A percentile compares a stretch with the other conserved stretches of the same genome.
Evolutionary conservation across 2,888 invertebrate genomes (phyloP).

Genomic region (Netelia melanura): DNA sequence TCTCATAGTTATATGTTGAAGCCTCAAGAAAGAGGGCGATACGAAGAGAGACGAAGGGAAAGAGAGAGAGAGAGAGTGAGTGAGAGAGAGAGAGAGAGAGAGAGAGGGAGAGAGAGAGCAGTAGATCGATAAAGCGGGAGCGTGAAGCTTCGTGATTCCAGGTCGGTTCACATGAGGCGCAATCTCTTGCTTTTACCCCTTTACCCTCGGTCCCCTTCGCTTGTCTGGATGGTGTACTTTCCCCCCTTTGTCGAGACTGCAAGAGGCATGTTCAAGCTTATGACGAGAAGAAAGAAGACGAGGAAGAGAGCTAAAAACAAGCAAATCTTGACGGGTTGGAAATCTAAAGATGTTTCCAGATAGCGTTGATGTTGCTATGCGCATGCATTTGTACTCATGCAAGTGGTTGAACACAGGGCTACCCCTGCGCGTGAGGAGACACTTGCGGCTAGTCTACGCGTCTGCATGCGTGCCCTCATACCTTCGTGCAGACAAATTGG

Average conservation of each 20-base stretch:
- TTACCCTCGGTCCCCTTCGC: constrained; percentile 23
- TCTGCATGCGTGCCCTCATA: neutral
- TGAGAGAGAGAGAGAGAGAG: neutral
- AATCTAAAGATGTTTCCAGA: constrained; percentile 32
- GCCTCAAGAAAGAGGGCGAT: no score
- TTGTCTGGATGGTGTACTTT: constrained; percentile 9
- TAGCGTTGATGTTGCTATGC: constrained; percentile 32
- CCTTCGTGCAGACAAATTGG: neutral
- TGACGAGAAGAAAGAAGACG: neutral
- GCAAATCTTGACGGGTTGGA: constrained; percentile 31
- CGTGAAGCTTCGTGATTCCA: constrained; percentile 50
- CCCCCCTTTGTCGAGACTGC: constrained; percentile 41
- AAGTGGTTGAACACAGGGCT: no score
- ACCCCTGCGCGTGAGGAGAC: no score
- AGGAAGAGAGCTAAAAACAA: constrained; percentile 16
- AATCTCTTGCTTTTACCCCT: constrained; percentile 43
- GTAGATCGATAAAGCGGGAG: constrained; percentile 2
- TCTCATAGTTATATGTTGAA: neutral
- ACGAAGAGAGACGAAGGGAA: no score
- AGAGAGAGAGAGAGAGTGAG: neutral
- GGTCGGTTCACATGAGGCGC: constrained; percentile 42
- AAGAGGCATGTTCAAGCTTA: constrained; percentile 38
- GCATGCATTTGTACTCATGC: neutral
- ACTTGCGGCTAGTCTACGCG: no score
- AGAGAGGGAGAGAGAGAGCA: constrained; percentile 4